Base-by-base conservation (phyloP, 1,140 invertebrate genomes). In the Drosophila santomea region DNA sequence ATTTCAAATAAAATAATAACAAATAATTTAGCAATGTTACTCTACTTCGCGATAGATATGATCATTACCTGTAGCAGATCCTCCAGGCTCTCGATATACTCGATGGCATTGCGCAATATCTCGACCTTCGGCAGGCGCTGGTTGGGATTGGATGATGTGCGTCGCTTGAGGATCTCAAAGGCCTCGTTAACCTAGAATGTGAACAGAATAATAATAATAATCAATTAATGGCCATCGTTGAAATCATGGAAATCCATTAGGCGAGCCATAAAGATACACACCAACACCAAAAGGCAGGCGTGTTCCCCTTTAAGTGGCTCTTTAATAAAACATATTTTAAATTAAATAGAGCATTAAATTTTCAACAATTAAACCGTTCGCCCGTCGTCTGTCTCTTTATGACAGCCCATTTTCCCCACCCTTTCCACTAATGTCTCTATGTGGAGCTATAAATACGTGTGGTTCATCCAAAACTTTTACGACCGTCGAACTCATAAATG, bases 111-210 rank as follows among this genome's bases (percentile, higher is more conserved):
- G 71, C 98, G 94, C 17, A 99, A 94, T 76, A 99, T 99, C 93
- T 99, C 98, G 54, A 99, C 97, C 94, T 99, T 99, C 4, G 98
- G 98, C 80, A 99, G 94, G 57, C 98, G 94, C 92, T 99, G 98
- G 90, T 97, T 98, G 1, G 97, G 97, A 93, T 99, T 99, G 66
- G 97, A 96, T 84, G 98, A 97, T 0, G 98, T 98, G 72, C 98
- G 93, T 83, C 96, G 94, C 91, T 99, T 98, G 43, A 99, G 93
- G 32, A 98, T 95, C 93, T 99, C 98, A 93, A 99, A 99, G 0
- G 98, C 98, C 93, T 99, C 98, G 93, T 99, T 99, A 72, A 99
- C 98, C 97, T 97, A 91, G 50, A 89, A 84, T 68, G 50, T 41
- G 4, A 0, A 43, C 68, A 36, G 73, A 45, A 63, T 43, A 43